Evolutionary conservation across 2,797 vertebrate genomes (phyloP), one percentile per base, ranked within the genome.

Genomic region (Pitangus sulphuratus): DNA sequence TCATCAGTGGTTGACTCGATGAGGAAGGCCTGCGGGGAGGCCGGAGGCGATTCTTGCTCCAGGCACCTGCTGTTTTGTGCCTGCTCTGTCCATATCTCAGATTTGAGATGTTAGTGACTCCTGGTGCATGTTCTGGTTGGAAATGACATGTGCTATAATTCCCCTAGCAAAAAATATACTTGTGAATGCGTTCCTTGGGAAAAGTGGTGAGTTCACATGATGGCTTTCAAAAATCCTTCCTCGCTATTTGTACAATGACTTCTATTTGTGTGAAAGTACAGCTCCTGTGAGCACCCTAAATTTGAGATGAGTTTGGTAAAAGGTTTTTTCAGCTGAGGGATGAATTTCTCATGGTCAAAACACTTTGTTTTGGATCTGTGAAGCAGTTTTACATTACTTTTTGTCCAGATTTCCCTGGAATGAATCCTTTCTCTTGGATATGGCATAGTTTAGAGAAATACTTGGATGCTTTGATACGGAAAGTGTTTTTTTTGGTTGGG

Each of bases 111-210:
- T 62, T 45, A 50, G 68, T 26, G 83, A 82, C 66, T 78, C 62
- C 54, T 66, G 53, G 25, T 45, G 80, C 39, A 5, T 79, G 80
- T 93, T 84, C 79, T 58, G 81, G 69, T 86, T 93, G 79, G 80
- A 72, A 84, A 51, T 82, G 83, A 88, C 83, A 61, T 44, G 91
- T 86, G 83, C 91, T 91, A 4, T 69, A 81, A 78, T 93, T 90
- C 69, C 79, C 64, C 45, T 64, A 80, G 92, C 85, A 81, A 93
- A 93, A 92, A 90, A 82, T 82, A 82, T 20, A 82, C 83, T 82
- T 79, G 91, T 87, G 87, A 93, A 81, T 8, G 18, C 3, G 3
- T 74, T 95, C 58, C 70, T 76, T 0, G 0, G 66, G 53, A 90
- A 21, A 76, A 87, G 62, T 15, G 7, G 69, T 2, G 76, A 90